A percentile compares a stretch with the other conserved stretches of the same genome.
These are phyloP conservation scores for Pristionchus fissidentatus DNA, from an alignment of 2,888 invertebrate species.

Conservation along the genomic window DNA sequence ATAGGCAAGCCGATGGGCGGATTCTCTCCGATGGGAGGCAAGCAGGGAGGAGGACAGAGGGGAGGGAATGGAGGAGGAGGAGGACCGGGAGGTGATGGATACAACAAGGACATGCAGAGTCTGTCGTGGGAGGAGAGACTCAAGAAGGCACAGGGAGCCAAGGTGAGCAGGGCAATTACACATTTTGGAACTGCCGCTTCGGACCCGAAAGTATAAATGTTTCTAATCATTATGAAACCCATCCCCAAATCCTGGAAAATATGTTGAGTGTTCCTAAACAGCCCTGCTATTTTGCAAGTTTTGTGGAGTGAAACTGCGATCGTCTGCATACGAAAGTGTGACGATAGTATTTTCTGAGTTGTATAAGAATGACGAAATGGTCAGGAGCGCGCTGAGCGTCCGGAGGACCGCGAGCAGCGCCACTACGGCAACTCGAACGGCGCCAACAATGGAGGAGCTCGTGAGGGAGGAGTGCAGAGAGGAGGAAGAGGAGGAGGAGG, in stretches of 20 bases:
- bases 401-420: not conserved
- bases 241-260: no score
- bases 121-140: conserved; percentile 65
- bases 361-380: not conserved
- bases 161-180: conserved; percentile 40
- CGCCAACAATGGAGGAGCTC: not conserved
- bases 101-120: not conserved
- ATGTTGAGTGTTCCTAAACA: no score
- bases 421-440: not conserved
- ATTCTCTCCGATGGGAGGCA: conserved; percentile 34
- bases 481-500: conserved; percentile 38
- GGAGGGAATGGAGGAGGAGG: not conserved
- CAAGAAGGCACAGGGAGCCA: conserved; percentile 54
- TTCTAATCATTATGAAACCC: no score
- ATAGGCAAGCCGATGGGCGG: conserved; percentile 40
- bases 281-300: no score
- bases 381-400: conserved; percentile 43
- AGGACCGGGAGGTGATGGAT: not conserved
- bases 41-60: conserved; percentile 14
- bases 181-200: no score
- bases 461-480: conserved; percentile 13
- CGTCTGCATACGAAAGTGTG: not conserved
- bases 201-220: no score
- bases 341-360: not conserved
- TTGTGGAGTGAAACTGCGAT: no score